These are phyloP conservation scores for Bathynomus jamesi DNA, from an alignment of 1,140 invertebrate species.

Conservation along the genomic window DNA sequence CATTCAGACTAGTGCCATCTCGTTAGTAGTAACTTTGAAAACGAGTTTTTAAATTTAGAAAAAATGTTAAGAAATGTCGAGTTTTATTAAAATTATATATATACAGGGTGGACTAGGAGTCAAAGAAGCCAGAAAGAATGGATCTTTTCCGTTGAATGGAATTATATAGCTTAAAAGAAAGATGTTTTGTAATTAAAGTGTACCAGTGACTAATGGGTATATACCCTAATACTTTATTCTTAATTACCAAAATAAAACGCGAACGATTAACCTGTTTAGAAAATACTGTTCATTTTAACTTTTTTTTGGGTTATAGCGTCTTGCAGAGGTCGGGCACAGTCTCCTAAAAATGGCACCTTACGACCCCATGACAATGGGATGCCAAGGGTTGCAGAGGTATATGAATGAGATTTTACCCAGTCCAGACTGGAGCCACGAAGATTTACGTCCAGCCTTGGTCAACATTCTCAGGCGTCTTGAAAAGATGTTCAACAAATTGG, in stretches of 20 bases:
- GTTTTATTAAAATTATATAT: neutral
- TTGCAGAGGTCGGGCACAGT: slow-evolving; percentile 93
- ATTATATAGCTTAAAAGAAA: neutral
- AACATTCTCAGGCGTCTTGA: slow-evolving; percentile 87
- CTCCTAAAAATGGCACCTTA: slow-evolving; percentile 95
- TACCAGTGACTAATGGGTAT: too few species aligned
- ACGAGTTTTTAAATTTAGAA: too few species aligned
- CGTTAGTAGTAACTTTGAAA: too few species aligned
- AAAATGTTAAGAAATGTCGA: too few species aligned
- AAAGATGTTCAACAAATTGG: slow-evolving; percentile 94
- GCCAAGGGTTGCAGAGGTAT: slow-evolving; percentile 80
- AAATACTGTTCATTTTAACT: neutral
- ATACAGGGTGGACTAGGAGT: neutral
- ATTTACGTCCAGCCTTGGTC: slow-evolving; percentile 80
- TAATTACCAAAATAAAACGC: neutral
- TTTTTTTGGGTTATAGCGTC: slow-evolving; percentile 51
- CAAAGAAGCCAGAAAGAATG: neutral
- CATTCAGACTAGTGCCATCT: too few species aligned
- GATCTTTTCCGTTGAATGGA: neutral
- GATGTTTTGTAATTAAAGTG: too few species aligned
- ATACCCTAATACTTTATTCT: neutral
- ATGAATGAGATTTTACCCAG: slow-evolving; percentile 90
- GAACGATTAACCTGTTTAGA: too few species aligned
- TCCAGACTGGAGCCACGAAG: slow-evolving; percentile 94
- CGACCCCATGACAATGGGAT: slow-evolving; percentile 90